These are phyloP conservation scores for Metopolophium dirhodum DNA, from an alignment of 1,140 invertebrate species.

Conservation along the genomic window DNA sequence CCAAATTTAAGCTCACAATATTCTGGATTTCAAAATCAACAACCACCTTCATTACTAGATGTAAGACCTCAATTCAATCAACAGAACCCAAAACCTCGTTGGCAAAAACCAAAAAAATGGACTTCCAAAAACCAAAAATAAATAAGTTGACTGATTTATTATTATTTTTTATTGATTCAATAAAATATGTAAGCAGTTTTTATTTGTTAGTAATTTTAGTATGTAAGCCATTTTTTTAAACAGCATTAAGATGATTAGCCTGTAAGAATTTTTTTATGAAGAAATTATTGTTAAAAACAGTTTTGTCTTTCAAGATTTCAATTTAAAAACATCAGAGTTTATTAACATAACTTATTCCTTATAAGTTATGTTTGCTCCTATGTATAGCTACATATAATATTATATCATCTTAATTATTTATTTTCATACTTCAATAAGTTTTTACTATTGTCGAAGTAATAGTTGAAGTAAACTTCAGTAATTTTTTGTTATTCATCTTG, in stretches of 20 bases:
- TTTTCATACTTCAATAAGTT: not conserved
- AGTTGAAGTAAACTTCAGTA: not conserved
- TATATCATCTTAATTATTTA: not conserved
- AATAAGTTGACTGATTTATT: not conserved
- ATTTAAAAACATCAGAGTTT: not conserved
- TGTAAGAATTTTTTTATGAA: too few species aligned
- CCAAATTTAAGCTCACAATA: not conserved
- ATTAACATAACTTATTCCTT: not conserved
- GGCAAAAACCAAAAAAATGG: not conserved
- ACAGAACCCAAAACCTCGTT: not conserved
- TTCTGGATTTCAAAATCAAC: not conserved
- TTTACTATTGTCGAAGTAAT: not conserved
- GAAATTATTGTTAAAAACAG: not conserved
- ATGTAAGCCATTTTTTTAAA: not conserved
- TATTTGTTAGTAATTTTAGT: not conserved
- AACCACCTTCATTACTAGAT: not conserved
- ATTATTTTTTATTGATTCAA: not conserved
- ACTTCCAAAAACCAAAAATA: not conserved
- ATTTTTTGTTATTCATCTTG: not conserved
- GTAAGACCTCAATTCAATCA: conserved; percentile 6
- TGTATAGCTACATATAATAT: not conserved
- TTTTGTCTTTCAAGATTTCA: not conserved
- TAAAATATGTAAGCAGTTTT: not conserved
- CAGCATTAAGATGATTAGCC: too few species aligned
- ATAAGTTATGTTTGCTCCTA: not conserved